phyloP scores from a whole-genome alignment of 2,797 vertebrate genomes.

The Simalia tracyae region DNA sequence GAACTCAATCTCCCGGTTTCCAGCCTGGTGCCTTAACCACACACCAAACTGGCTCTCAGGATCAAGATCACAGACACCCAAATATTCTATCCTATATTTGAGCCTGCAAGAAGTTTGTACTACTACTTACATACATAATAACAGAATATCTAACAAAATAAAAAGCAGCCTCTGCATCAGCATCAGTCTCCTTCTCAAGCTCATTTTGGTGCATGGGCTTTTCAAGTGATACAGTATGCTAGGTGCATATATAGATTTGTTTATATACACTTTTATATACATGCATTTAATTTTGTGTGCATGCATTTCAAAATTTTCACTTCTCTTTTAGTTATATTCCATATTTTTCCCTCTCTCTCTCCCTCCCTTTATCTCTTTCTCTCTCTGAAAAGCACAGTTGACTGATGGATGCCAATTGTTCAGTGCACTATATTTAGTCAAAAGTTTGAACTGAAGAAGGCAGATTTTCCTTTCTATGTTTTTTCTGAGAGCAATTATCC shows the following conservation, averaged over 20 bases:
- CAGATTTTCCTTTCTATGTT: background rate
- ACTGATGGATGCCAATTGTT: background rate
- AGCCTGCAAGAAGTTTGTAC: background rate
- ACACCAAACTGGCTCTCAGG: background rate
- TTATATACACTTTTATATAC: background rate
- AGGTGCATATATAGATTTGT: background rate
- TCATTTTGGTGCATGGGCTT: background rate
- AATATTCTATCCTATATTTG: background rate
- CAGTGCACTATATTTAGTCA: background rate
- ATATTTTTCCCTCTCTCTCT: no score
- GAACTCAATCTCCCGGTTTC: background rate
- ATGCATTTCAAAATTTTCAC: background rate
- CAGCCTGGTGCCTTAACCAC: background rate
- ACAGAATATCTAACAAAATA: background rate
- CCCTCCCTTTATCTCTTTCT: no score
- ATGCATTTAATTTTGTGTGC: constrained; percentile 5
- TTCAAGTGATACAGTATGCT: background rate
- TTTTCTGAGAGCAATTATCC: background rate
- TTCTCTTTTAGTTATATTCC: background rate
- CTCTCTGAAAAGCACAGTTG: no score
- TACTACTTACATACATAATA: background rate
- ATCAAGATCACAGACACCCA: background rate
- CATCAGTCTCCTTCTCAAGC: background rate
- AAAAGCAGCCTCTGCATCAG: background rate
- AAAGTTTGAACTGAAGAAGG: background rate